Conservation (phyloP, 2,797 vertebrate genomes). For the Sternotherus odoratus region DNA sequence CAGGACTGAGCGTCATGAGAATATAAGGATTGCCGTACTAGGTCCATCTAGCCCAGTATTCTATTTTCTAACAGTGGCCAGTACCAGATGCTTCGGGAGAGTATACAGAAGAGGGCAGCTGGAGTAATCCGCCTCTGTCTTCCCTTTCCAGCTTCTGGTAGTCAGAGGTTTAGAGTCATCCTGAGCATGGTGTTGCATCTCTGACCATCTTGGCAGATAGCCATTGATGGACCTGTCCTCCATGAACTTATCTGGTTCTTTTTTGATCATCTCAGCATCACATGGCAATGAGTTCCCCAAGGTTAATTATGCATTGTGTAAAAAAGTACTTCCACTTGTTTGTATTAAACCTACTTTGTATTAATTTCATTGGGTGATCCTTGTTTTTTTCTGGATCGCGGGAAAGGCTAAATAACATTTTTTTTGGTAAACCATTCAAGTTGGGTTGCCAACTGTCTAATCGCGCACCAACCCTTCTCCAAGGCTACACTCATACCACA, state of each 20-base stretch:
- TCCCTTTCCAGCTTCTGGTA: not conserved
- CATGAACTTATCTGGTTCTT: not conserved
- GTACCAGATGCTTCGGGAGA: not conserved
- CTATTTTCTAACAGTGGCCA: not conserved
- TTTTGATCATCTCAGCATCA: not conserved
- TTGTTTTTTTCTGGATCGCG: not conserved
- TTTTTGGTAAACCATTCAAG: too few relatives aligned
- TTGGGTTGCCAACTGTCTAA: too few relatives aligned
- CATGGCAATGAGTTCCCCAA: not conserved
- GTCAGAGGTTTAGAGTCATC: not conserved
- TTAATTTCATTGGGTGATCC: not conserved
- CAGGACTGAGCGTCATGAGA: not conserved
- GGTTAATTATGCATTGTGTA: not conserved
- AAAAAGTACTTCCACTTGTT: not conserved
- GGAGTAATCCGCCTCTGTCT: not conserved
- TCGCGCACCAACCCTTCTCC: too few relatives aligned
- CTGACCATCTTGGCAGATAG: not conserved
- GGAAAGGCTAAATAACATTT: not conserved
- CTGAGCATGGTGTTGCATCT: not conserved
- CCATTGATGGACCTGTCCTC: not conserved
- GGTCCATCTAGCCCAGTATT: not conserved
- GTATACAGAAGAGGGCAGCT: not conserved
- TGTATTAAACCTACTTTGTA: not conserved
- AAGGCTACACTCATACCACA: too few relatives aligned
- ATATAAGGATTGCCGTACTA: not conserved